Base-by-base conservation (phyloP, 2,113 vertebrate species). In the Poicephalus gulielmi region DNA sequence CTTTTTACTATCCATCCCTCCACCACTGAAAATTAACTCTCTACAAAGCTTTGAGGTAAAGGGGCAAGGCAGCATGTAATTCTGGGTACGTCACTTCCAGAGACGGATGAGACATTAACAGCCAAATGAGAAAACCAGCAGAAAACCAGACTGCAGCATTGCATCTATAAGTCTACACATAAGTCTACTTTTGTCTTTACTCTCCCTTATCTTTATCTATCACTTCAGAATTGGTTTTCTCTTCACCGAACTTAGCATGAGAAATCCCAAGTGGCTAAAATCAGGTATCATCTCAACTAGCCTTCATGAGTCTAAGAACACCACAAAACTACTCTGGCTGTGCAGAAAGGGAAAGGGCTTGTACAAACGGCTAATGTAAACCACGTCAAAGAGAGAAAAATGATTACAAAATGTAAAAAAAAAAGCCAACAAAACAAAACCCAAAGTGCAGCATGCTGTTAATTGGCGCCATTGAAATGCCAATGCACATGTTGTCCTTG, bases 401-500 rank as follows among this genome's bases (percentile, higher is more conserved):
- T 1, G 4, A 24, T 25, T 80, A 13, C 11, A 76, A 84, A 35
- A 43, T 41, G 47, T 25, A 3, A 37, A 50, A 77, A n/a, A 39
- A 53, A 27, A 44, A 6, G 1, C 14, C 76, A 39, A 19, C 27
- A 35, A 43, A 88, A 31, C 19, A 43, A 57, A 14, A 1, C 14
- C 37, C 22, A 52, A 86, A 43, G 41, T 73, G 57, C 39, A 67
- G n/a, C 14, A 75, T 44, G 33, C 27, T 63, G 68, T 78, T 96
- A 90, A 97, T 91, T 70, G 96, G 97, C 39, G 52, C 95, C 94
- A 73, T n/a, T 27, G 59, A 73, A 86, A 93, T 95, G 71, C 71
- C 37, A 1, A 41, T 82, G 73, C 79, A 68, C 79, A 10, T 50
- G 35, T 90, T 92, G 73, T 73, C 92, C 88, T 91, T 96, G 96